Evolutionary conservation across 1,140 invertebrate genomes (phyloP).

Genomic region (Ericerus pela): DNA sequence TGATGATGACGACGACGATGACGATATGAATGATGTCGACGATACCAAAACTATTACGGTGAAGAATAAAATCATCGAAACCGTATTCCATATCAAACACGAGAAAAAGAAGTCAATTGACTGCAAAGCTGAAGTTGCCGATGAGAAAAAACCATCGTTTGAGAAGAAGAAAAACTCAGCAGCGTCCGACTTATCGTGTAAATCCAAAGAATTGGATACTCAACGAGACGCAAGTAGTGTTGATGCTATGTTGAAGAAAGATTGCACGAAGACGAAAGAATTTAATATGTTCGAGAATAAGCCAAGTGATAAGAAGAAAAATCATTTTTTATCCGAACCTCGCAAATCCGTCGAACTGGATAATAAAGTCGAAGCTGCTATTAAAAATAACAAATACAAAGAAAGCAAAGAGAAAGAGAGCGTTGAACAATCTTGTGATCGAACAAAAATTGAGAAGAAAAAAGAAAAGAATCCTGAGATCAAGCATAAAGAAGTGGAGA

Average conservation of each 20-base stretch:
- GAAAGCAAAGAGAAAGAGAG: conserved; percentile 26
- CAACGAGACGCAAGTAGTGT: background rate
- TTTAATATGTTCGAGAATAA: conserved; percentile 18
- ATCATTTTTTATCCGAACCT: conserved; percentile 14
- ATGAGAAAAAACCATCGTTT: background rate
- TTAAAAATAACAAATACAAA: conserved; percentile 15
- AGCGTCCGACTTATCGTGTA: background rate
- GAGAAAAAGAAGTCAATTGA: background rate
- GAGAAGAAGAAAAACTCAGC: background rate
- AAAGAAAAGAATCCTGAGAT: conserved; percentile 20
- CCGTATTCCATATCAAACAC: background rate
- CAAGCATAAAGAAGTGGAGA: conserved; percentile 27
- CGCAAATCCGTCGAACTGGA: conserved; percentile 14
- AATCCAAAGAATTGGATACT: conserved; percentile 8
- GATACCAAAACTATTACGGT: background rate
- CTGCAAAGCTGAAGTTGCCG: background rate
- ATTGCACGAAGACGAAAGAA: conserved; percentile 18
- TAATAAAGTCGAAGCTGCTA: conserved; percentile 17
- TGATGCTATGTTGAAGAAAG: conserved; percentile 22
- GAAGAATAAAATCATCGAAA: conserved; percentile 7
- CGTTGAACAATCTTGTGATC: conserved; percentile 19
- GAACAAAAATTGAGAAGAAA: background rate
- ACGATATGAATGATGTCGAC: conserved; percentile 4
- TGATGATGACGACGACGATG: background rate
- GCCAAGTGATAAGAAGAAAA: conserved; percentile 14